Percentiles rank a stretch among this genome's conserved stretches.
Evolutionary conservation across 2,888 invertebrate genomes (phyloP).

Genomic region (Lamellibrachia satsuma): DNA sequence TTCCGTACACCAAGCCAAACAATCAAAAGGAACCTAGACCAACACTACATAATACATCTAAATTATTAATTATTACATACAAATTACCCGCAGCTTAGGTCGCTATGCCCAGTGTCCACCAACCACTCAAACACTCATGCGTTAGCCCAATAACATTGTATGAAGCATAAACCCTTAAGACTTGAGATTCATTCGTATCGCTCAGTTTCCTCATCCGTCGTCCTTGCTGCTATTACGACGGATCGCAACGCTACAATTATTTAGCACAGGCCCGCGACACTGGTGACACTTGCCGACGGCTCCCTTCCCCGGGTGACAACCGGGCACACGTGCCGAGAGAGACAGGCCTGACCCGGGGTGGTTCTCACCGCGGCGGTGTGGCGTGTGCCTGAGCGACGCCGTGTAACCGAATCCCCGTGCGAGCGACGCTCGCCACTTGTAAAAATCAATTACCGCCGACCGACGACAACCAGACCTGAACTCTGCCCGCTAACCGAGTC

Average conservation of each 20-base stretch:
- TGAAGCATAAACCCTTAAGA: no score
- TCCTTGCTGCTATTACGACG: not conserved
- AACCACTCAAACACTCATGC: no score
- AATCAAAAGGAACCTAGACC: no score
- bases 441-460: not conserved
- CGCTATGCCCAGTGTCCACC: no score
- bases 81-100: no score
- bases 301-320: not conserved
- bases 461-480: not conserved
- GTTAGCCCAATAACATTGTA: no score
- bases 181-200: not conserved
- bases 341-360: not conserved
- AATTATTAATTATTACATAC: no score
- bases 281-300: not conserved
- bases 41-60: no score
- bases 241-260: not conserved
- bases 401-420: not conserved
- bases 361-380: not conserved
- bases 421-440: not conserved
- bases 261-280: not conserved
- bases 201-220: not conserved
- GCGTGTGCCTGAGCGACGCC: not conserved
- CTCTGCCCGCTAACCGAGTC: not conserved
- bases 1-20: no score
- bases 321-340: conserved; percentile 13